These are phyloP conservation scores for Pao palembangensis DNA, from an alignment of 2,113 vertebrate genomes.

Conservation along the genomic window DNA sequence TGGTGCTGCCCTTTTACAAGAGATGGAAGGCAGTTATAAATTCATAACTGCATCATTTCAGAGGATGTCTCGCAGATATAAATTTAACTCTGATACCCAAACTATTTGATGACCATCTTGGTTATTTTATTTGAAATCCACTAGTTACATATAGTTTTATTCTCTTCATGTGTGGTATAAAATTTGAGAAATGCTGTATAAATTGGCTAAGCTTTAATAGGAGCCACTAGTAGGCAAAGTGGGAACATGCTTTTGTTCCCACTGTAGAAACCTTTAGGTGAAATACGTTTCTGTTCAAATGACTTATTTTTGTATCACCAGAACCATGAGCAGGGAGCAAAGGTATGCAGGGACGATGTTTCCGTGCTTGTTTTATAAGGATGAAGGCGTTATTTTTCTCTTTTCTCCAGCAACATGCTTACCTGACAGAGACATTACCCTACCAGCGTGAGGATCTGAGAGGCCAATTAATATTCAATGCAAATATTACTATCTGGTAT, in stretches of 20 bases:
- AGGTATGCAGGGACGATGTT: constrained; percentile 7
- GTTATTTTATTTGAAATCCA: not conserved
- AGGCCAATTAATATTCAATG: constrained; percentile 70
- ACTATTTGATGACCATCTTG: constrained; percentile 1
- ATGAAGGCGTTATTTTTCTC: constrained; percentile 8
- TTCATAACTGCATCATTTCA: constrained; percentile 13
- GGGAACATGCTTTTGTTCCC: not conserved
- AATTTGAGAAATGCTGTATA: too few relatives aligned
- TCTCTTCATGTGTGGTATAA: too few relatives aligned
- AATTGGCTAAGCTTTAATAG: not conserved
- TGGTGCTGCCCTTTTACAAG: not conserved
- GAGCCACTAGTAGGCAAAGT: constrained; percentile 25
- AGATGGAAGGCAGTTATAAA: constrained; percentile 11
- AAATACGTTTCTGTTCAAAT: constrained; percentile 25
- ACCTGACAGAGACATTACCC: constrained; percentile 47
- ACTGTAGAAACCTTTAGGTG: constrained; percentile 10
- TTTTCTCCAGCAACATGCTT: constrained; percentile 27
- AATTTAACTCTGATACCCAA: not conserved
- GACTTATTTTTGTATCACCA: not conserved
- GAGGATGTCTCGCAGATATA: constrained; percentile 4
- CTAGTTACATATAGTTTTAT: not conserved
- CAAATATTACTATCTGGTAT: constrained; percentile 69
- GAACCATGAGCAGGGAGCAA: constrained; percentile 8
- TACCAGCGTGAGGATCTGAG: constrained; percentile 38
- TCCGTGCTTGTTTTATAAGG: constrained; percentile 2